Evolutionary conservation across 2,113 vertebrate genomes (phyloP).

Genomic region (Platysternon megacephalum): DNA sequence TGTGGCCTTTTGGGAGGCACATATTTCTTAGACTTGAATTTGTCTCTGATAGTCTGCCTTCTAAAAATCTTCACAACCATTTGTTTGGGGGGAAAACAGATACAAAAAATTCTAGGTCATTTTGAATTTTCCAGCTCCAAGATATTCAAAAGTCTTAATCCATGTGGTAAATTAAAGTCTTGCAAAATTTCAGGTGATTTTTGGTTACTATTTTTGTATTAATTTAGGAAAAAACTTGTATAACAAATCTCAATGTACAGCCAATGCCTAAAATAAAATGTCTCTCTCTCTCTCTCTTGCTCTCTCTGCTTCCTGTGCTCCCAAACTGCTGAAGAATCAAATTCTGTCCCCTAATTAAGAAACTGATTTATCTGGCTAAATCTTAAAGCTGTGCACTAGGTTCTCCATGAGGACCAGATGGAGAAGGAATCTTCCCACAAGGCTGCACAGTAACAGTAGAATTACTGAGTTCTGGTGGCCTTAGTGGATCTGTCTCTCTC

Average conservation of each 20-base stretch:
- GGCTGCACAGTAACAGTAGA: neutral
- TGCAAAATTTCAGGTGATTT: constrained; percentile 74
- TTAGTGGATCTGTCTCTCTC: neutral
- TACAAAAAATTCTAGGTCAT: constrained; percentile 23
- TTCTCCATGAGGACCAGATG: neutral
- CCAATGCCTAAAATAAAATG: constrained; percentile 74
- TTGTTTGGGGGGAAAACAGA: neutral
- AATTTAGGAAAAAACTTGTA: constrained; percentile 68
- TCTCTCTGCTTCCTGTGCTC: constrained; percentile 71
- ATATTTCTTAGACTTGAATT: neutral
- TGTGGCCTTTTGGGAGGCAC: constrained; percentile 32
- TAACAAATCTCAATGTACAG: constrained; percentile 72
- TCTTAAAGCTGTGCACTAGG: neutral
- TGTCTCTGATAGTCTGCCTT: neutral
- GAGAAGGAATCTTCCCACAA: neutral
- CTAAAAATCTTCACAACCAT: constrained; percentile 43
- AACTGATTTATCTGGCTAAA: neutral
- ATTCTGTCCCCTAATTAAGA: neutral
- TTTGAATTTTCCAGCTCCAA: constrained; percentile 39
- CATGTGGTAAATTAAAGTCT: constrained; percentile 54
- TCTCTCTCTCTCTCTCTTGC: constrained; percentile 44
- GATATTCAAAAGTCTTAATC: constrained; percentile 50
- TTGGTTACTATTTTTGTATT: constrained; percentile 77
- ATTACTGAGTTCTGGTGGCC: neutral
- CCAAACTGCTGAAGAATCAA: constrained; percentile 35